phyloP scores from a whole-genome alignment of 2,888 invertebrate species.

The Microplitis deprimator region DNA sequence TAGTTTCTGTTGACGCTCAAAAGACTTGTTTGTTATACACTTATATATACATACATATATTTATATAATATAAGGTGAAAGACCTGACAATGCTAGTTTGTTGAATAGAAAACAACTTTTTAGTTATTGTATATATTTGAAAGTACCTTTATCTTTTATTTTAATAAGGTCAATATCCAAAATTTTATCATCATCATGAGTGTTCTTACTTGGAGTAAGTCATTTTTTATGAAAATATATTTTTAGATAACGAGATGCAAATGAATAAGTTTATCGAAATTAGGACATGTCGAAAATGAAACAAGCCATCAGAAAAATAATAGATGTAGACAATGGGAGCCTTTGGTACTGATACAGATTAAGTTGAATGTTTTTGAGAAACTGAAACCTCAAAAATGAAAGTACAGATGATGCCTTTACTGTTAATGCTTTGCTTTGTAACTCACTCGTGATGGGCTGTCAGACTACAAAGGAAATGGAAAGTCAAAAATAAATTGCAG shows the following conservation, averaged over 20 bases:
- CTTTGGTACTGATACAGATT: not conserved
- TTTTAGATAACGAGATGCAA: too few relatives aligned
- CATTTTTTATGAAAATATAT: too few relatives aligned
- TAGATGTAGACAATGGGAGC: too few relatives aligned
- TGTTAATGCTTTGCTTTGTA: not conserved
- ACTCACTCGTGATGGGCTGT: not conserved
- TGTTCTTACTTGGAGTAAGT: too few relatives aligned
- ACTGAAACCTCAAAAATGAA: not conserved
- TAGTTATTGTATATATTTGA: not conserved
- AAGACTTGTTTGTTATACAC: not conserved
- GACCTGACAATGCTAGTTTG: conserved; percentile 13
- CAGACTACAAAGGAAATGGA: not conserved
- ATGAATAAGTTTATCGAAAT: too few relatives aligned
- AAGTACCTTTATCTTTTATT: too few relatives aligned
- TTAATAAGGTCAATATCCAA: too few relatives aligned
- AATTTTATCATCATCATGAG: too few relatives aligned
- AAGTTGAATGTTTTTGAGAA: not conserved
- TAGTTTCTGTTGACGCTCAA: conserved; percentile 17
- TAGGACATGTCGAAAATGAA: too few relatives aligned
- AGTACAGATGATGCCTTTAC: not conserved
- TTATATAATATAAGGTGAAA: not conserved
- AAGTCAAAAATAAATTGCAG: not conserved
- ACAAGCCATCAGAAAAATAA: too few relatives aligned
- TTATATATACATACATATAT: too few relatives aligned
- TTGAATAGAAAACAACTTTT: not conserved